A percentile compares a stretch with the other conserved stretches of the same genome.
Evolutionary conservation across 2,888 invertebrate species (phyloP).

Genomic region (Plebejus anna): DNA sequence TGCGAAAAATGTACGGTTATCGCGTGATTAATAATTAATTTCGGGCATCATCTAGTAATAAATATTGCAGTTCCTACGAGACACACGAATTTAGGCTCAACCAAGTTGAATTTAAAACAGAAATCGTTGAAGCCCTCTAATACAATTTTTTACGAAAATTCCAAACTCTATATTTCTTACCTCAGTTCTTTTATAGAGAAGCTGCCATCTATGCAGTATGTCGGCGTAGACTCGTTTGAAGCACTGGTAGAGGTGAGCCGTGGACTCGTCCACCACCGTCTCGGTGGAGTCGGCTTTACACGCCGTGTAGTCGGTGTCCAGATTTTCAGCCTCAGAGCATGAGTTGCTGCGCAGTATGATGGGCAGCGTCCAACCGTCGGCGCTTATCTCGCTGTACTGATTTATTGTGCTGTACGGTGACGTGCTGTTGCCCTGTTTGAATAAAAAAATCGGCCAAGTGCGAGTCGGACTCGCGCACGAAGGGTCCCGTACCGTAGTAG

Average conservation of each 20-base stretch:
- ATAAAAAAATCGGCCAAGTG: not conserved
- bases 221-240: constrained; percentile 94
- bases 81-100: no score
- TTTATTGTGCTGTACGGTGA: constrained; percentile 95
- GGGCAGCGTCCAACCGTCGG: constrained; percentile 88
- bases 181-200: constrained; percentile 88
- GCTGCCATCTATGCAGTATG: constrained; percentile 90
- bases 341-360: constrained; percentile 89
- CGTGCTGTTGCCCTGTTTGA: constrained; percentile 79
- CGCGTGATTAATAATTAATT: no score
- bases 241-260: constrained; percentile 85
- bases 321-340: constrained; percentile 92
- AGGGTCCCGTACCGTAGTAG: no score
- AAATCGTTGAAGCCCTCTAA: not conserved
- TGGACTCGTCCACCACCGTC: constrained; percentile 68
- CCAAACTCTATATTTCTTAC: constrained; percentile 57
- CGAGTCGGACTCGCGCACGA: no score
- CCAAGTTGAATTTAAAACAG: no score
- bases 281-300: constrained; percentile 62
- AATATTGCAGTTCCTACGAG: no score
- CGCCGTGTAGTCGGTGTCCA: constrained; percentile 60
- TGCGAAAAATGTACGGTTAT: no score
- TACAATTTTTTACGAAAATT: not conserved
- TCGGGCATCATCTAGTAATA: no score
- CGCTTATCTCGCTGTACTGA: constrained; percentile 84